Evolutionary conservation across 2,797 vertebrate genomes (phyloP), one percentile per base, ranked within the genome.

Genomic region (Pagetopsis macropterus): DNA sequence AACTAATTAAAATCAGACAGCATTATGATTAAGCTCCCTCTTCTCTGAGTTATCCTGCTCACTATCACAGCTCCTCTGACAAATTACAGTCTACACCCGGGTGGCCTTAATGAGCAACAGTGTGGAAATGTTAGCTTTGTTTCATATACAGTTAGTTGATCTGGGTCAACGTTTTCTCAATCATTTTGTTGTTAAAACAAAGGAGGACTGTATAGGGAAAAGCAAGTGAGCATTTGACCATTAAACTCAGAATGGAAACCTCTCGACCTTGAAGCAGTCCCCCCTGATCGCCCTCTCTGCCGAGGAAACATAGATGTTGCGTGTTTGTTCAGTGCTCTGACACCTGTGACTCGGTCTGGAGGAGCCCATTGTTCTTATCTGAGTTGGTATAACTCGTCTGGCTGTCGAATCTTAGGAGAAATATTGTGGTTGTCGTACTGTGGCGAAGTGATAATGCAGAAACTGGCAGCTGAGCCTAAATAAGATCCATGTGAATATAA

Each of bases 261-360:
- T 65, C 85, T 51, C 81, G 79, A 79, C 84, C 84, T 19, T 3
- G 27, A 64, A 80, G 61, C 59, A 21, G 70, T 68, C 56, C 41
- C 43, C 48, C 58, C 21, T 70, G 65, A 76, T 84, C 63, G 57
- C 71, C 70, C 52, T 65, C 77, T 79, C 72, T 68, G 75, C 78
- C 1, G 40, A 81, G 92, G 89, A 92, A 92, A 84, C 70, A 19
- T 60, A 43, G 59, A 55, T 57, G 84, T 88, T 44, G 4, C 15
- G 8, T 94, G 91, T 94, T 94, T 92, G 45, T 92, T 92, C 86
- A 93, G 92, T 2, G 48, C 68, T 74, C 79, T 86, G 91, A 92
- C 90, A 92, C 87, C 89, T 90, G 85, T 75, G 82, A 84, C 88
- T 87, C 37, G 9, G 51, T 50, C 72, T 74, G 70, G 79, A 75